Evolutionary conservation across 2,113 vertebrate genomes (phyloP).

Genomic region (Hyperopisus bebe): DNA sequence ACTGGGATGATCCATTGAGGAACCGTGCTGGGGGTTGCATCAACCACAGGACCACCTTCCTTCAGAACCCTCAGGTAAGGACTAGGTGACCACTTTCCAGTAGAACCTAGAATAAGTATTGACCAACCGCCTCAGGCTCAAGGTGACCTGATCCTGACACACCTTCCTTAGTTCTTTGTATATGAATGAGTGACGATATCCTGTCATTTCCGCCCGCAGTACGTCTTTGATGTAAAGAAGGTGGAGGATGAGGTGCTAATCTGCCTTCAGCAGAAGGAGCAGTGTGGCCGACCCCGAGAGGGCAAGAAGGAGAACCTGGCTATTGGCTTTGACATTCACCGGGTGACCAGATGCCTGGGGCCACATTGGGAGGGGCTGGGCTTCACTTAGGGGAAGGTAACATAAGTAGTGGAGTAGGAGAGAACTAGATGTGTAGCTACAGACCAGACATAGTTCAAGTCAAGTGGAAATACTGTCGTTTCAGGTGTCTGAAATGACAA

Average conservation of each 20-base stretch:
- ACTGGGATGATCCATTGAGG: slow-evolving; percentile 61
- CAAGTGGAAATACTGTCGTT: neutral
- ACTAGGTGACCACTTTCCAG: neutral
- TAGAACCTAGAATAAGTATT: neutral
- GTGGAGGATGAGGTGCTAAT: slow-evolving; percentile 82
- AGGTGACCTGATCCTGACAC: neutral
- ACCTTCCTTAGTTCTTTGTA: neutral
- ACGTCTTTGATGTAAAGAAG: slow-evolving; percentile 85
- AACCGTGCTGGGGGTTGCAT: slow-evolving; percentile 82
- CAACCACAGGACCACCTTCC: slow-evolving; percentile 80
- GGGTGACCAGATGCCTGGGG: slow-evolving; percentile 51
- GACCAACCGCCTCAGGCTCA: neutral
- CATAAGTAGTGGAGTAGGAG: neutral
- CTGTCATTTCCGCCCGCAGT: slow-evolving; percentile 53
- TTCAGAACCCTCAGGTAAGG: slow-evolving; percentile 87
- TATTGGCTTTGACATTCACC: slow-evolving; percentile 88
- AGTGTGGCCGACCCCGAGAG: slow-evolving; percentile 65
- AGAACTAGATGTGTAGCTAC: neutral
- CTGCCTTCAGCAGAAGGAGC: slow-evolving; percentile 84
- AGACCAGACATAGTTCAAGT: neutral
- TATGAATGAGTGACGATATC: neutral
- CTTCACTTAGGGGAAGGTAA: neutral
- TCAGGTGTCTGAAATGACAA: neutral
- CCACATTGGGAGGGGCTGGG: neutral
- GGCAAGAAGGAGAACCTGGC: slow-evolving; percentile 83